Conservation (phyloP, 2,797 vertebrate genomes). For the Hipposideros larvatus region DNA sequence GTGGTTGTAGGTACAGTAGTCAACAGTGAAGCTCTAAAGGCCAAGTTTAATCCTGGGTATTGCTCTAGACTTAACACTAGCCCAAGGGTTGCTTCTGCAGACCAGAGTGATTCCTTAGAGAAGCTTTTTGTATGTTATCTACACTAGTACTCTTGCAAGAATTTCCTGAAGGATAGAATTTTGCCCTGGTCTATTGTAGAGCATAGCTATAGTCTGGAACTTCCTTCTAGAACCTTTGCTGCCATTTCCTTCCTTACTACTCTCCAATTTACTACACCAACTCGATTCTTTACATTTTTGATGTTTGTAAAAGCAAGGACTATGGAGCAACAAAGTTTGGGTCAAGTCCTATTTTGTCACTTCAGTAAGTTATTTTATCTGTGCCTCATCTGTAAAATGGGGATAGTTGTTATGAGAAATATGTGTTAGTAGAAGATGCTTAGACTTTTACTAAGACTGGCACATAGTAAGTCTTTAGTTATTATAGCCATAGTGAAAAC, state of each 20-base stretch:
- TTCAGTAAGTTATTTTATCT: background rate
- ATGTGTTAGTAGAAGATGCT: background rate
- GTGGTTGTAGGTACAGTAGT: background rate
- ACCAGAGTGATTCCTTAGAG: background rate
- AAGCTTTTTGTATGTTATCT: background rate
- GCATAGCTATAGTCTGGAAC: background rate
- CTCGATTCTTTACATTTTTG: background rate
- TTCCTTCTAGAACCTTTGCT: background rate
- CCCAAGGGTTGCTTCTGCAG: background rate
- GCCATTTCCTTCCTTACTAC: background rate
- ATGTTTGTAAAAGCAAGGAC: background rate
- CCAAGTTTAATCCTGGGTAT: background rate
- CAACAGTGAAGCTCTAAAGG: background rate
- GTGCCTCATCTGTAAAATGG: conserved; percentile 5
- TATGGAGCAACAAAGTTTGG: background rate
- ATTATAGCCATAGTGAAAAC: background rate
- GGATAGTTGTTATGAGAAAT: background rate
- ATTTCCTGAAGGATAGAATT: conserved; percentile 26
- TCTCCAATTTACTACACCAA: background rate
- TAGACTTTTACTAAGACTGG: conserved; percentile 1
- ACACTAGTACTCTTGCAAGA: background rate
- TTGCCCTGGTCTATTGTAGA: background rate
- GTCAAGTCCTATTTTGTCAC: background rate
- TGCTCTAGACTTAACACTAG: background rate
- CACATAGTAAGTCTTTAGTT: background rate